Base-by-base conservation (phyloP, 2,888 invertebrate genomes). In the Syrista parreyssii region DNA sequence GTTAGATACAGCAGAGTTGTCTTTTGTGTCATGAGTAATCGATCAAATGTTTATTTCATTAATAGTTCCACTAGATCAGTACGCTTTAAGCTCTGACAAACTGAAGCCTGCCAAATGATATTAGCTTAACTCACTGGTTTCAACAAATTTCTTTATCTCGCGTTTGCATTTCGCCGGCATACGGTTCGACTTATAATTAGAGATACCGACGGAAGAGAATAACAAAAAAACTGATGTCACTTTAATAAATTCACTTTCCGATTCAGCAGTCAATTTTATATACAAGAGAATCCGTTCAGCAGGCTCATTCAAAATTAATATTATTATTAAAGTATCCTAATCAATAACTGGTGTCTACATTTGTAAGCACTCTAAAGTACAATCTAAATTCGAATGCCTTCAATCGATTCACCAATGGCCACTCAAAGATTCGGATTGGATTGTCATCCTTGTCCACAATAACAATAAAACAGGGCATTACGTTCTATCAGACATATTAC, bases 271-370 rank as follows among this genome's bases (percentile, higher is more conserved):
- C 15, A 55, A 55, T 55, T 55, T 77, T 77, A 77, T 77, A 77
- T 77, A 77, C 77, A 77, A 77, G 77, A 77, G 12, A 68, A 71
- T 77, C 77, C 74, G 73, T 76, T 75, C 74, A 35, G 40, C 68
- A 40, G 33, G 69, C 74, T 74, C 69, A 75, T 74, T 75, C 71
- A 77, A 6, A 68, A 55, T 33, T 77, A 74, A 77, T 69, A 71
- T 77, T 74, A 74, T 75, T 74, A 55, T 55, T 30, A 74, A 69
- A 68, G 36, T 69, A 73, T 40, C 30, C 30, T 68, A 77, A 77
- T 77, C 30, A 69, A 55, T 74, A 32, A 69, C 71, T 77, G 68
- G 69, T 77, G 40, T 74, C 31, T 77, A 77, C 15, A 68, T 32
- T 77, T 33, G 69, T 31, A 77, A 74, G 76, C 76, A 68, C 73